phyloP scores from a whole-genome alignment of 2,888 invertebrate species.

The Sturmia bella region DNA sequence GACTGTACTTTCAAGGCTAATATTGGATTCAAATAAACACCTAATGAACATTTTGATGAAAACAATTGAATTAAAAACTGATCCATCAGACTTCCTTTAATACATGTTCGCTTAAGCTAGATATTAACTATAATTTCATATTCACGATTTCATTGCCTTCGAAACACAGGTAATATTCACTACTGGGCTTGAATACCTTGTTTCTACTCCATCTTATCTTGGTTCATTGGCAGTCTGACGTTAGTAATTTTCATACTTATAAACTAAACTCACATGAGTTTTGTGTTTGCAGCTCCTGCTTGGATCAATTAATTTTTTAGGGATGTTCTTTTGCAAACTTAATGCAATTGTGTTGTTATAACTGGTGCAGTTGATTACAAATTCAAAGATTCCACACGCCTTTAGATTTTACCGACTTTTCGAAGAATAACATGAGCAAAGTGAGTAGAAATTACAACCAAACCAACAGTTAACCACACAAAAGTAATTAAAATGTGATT shows the following conservation, averaged over 20 bases:
- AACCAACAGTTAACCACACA: slow-evolving; percentile 68
- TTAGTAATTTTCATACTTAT: slow-evolving; percentile 30
- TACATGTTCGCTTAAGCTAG: neutral
- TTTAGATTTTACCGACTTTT: slow-evolving; percentile 60
- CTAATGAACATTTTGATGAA: too few relatives aligned
- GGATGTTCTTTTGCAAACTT: slow-evolving; percentile 26
- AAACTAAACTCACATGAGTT: slow-evolving; percentile 49
- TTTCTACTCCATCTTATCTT: slow-evolving; percentile 2
- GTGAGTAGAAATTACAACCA: slow-evolving; percentile 16
- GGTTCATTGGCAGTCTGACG: slow-evolving; percentile 17
- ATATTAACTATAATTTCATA: neutral
- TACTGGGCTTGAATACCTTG: neutral
- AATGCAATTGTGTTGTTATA: slow-evolving; percentile 57
- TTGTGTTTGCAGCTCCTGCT: slow-evolving; percentile 43
- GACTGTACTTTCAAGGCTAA: too few relatives aligned
- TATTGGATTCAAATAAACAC: too few relatives aligned
- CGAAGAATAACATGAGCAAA: neutral
- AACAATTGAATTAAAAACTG: too few relatives aligned
- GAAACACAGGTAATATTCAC: neutral
- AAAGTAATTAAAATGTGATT: slow-evolving; percentile 81
- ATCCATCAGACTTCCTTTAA: too few relatives aligned
- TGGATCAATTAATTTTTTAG: slow-evolving; percentile 11
- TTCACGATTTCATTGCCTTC: too few relatives aligned
- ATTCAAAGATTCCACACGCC: slow-evolving; percentile 59
- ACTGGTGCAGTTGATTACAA: slow-evolving; percentile 46